phyloP scores from a whole-genome alignment of 2,888 invertebrate species.

The Ditylenchus weischeri region DNA sequence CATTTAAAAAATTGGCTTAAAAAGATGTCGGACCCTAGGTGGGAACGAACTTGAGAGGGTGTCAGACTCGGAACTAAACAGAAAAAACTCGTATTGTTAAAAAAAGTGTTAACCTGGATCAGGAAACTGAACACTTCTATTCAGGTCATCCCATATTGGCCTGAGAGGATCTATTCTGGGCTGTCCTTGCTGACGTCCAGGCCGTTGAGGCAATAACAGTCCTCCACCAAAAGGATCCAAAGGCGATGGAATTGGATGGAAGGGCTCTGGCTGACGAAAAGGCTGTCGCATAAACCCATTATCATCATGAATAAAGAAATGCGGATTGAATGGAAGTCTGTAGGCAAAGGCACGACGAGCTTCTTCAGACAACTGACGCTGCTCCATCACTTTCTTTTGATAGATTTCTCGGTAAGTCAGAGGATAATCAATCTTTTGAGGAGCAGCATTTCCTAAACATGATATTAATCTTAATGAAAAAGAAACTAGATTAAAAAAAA shows the following conservation, averaged over 20 bases:
- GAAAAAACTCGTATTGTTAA: too few relatives aligned
- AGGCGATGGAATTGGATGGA: not conserved
- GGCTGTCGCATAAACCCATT: not conserved
- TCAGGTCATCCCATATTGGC: conserved; percentile 7
- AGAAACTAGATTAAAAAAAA: not conserved
- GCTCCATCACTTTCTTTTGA: not conserved
- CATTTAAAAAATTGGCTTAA: too few relatives aligned
- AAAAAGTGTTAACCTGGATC: too few relatives aligned
- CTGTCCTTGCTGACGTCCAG: not conserved
- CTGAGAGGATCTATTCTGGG: not conserved
- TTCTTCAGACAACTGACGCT: not conserved
- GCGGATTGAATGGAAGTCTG: not conserved
- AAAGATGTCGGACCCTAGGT: too few relatives aligned
- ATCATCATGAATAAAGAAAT: not conserved
- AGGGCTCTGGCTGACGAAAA: not conserved
- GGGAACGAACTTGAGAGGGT: too few relatives aligned
- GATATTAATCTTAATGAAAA: too few relatives aligned
- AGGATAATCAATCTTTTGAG: not conserved
- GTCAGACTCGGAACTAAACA: too few relatives aligned
- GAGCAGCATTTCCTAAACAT: not conserved
- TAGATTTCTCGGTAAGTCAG: conserved; percentile 1
- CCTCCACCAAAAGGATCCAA: not conserved
- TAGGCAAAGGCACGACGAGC: not conserved
- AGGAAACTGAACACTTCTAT: not conserved
- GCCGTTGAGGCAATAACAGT: not conserved